Percentiles rank a stretch among this genome's conserved stretches.
These are phyloP conservation scores for Norana najaformis DNA, from an alignment of 2,888 invertebrate species.

Conservation along the genomic window DNA sequence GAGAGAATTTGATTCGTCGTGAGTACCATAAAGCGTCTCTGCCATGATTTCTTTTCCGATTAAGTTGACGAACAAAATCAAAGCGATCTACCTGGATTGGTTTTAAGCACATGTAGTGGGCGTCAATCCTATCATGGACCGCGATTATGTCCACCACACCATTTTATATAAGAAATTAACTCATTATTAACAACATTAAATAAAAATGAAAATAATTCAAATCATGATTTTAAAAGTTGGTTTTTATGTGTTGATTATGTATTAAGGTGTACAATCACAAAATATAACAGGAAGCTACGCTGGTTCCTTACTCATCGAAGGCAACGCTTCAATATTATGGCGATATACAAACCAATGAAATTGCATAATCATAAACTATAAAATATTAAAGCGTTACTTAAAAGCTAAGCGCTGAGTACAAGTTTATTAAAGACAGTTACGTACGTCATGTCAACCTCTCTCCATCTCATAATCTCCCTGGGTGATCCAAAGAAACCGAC, in stretches of 20 bases:
- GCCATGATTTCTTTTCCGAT: constrained; percentile 1
- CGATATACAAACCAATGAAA: too few species aligned
- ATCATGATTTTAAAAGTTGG: constrained; percentile 1
- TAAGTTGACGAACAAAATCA: constrained; percentile 1
- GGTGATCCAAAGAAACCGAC: too few species aligned
- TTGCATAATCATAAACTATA: too few species aligned
- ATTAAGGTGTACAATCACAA: not conserved
- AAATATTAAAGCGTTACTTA: too few species aligned
- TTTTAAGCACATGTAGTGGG: not conserved
- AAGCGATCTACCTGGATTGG: not conserved
- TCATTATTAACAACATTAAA: not conserved
- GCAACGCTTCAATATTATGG: not conserved
- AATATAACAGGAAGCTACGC: not conserved
- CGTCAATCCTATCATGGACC: not conserved
- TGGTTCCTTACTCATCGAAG: not conserved
- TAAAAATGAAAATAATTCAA: not conserved
- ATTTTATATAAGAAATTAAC: not conserved
- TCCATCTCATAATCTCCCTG: too few species aligned
- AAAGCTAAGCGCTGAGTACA: too few species aligned
- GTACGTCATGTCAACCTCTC: too few species aligned
- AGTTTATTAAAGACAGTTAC: too few species aligned
- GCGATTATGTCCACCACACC: not conserved
- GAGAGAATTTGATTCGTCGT: not conserved
- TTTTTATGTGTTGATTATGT: not conserved
- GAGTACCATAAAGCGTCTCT: constrained; percentile 27